Evolutionary conservation across 1,140 invertebrate genomes (phyloP).

Genomic region (Hetaerina americana): DNA sequence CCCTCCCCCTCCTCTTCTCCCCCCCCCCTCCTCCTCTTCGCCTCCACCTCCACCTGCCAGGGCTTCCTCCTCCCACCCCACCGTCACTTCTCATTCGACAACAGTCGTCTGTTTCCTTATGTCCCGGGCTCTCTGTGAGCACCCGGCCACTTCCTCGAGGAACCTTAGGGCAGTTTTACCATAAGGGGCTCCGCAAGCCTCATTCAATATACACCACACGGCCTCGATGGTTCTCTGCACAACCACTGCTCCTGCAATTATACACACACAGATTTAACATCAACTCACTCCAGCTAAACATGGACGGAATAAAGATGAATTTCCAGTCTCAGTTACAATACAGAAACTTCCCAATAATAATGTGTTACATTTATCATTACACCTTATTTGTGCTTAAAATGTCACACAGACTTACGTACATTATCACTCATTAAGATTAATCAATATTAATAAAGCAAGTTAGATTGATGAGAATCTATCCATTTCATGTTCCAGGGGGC

Average conservation of each 20-base stretch:
- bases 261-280: too few species aligned
- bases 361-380: too few species aligned
- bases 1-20: not conserved
- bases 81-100: constrained; percentile 7
- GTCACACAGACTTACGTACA: too few species aligned
- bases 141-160: not conserved
- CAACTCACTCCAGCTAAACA: too few species aligned
- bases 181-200: not conserved
- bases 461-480: too few species aligned
- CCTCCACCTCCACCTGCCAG: constrained; percentile 4
- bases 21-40: not conserved
- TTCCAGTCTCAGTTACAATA: too few species aligned
- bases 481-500: too few species aligned
- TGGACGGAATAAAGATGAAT: too few species aligned
- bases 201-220: not conserved
- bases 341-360: too few species aligned
- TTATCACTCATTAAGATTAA: too few species aligned
- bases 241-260: not conserved
- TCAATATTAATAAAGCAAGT: too few species aligned
- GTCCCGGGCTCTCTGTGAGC: not conserved
- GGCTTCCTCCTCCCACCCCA: not conserved
- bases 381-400: too few species aligned
- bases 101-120: constrained; percentile 3
- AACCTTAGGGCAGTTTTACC: not conserved
- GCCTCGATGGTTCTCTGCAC: not conserved